Conservation (phyloP, 1,140 invertebrate species). For the Drosophila takahashii region DNA sequence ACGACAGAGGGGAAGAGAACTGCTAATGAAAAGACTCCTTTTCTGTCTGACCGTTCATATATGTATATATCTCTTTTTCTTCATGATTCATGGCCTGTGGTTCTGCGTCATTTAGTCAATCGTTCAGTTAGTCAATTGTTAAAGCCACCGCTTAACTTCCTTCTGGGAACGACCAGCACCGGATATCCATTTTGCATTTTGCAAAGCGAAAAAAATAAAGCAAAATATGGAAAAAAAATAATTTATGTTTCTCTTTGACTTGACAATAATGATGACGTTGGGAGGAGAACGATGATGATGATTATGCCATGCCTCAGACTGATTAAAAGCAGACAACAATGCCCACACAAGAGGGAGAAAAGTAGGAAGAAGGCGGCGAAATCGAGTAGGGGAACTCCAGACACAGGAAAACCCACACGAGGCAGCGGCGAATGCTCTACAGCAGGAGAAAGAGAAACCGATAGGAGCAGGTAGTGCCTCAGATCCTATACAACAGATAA, state of each 20-base stretch:
- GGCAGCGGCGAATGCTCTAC: constrained; percentile 7
- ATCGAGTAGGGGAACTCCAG: constrained; percentile 25
- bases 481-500: constrained; percentile 35
- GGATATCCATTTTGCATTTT: constrained; percentile 79
- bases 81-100: constrained; percentile 51
- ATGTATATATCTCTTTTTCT: constrained; percentile 5
- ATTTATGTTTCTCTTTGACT: constrained; percentile 65
- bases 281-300: constrained; percentile 56
- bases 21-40: constrained; percentile 59
- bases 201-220: constrained; percentile 18
- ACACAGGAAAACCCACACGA: constrained; percentile 36
- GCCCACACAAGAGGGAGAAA: constrained; percentile 40
- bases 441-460: constrained; percentile 12
- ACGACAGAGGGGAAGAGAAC: constrained; percentile 7
- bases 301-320: constrained; percentile 63
- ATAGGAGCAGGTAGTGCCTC: constrained; percentile 50
- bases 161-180: constrained; percentile 54
- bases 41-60: constrained; percentile 29
- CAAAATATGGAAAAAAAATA: constrained; percentile 44
- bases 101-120: constrained; percentile 42
- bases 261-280: constrained; percentile 47
- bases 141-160: constrained; percentile 34
- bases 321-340: constrained; percentile 64
- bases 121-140: constrained; percentile 41
- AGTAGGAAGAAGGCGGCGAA: constrained; percentile 1